phyloP scores from a whole-genome alignment of 2,888 invertebrate genomes.

The Barypeithes pellucidus region DNA sequence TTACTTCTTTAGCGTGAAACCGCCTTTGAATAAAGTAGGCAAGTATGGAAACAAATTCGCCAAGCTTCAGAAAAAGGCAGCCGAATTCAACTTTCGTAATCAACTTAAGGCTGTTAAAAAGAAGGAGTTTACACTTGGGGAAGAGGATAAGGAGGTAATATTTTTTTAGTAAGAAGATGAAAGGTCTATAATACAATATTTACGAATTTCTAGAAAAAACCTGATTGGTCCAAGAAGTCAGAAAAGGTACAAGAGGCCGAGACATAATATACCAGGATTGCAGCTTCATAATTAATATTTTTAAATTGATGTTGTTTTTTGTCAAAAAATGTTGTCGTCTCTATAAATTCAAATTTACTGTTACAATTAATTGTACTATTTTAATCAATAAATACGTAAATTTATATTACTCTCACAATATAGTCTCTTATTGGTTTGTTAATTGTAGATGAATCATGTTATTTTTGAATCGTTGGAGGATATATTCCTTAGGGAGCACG shows the following conservation, averaged over 20 bases:
- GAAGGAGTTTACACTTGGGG: constrained; percentile 99
- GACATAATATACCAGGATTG: constrained; percentile 81
- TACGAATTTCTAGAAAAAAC: constrained; percentile 85
- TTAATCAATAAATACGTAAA: too few relatives aligned
- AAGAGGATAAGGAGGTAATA: constrained; percentile 94
- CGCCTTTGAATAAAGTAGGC: constrained; percentile 99
- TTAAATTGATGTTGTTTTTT: too few relatives aligned
- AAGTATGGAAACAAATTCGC: constrained; percentile 99
- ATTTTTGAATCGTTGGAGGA: too few relatives aligned
- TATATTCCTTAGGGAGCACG: too few relatives aligned
- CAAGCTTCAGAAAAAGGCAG: constrained; percentile 97
- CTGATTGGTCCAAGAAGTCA: constrained; percentile 95
- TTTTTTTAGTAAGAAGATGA: not conserved
- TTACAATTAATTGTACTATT: too few relatives aligned
- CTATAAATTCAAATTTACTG: too few relatives aligned
- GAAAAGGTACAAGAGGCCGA: constrained; percentile 90
- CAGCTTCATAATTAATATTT: too few relatives aligned
- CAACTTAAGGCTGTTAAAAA: constrained; percentile 99
- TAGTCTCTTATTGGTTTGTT: too few relatives aligned
- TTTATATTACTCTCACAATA: too few relatives aligned
- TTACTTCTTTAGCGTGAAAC: constrained; percentile 86
- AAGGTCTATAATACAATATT: too few relatives aligned
- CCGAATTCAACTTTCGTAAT: constrained; percentile 99
- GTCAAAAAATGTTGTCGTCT: too few relatives aligned
- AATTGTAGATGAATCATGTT: too few relatives aligned